Percentiles rank a stretch among this genome's conserved stretches.
These are phyloP conservation scores for Eilema griseolum DNA, from an alignment of 2,888 invertebrate genomes.

Conservation along the genomic window DNA sequence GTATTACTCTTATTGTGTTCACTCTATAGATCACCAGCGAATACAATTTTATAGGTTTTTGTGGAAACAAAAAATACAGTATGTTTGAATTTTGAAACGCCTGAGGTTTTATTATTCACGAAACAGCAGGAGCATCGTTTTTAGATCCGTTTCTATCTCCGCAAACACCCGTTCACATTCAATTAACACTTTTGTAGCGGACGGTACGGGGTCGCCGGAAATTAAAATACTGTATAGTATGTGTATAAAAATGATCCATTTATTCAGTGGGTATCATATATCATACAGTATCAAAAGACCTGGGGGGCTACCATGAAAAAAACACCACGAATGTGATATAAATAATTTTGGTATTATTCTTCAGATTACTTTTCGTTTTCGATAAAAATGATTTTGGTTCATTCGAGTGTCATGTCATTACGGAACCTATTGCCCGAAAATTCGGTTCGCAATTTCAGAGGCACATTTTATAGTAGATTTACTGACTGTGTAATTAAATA, in stretches of 20 bases:
- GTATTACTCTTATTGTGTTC: conserved; percentile 20
- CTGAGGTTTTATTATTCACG: conserved; percentile 49
- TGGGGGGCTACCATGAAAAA: not conserved
- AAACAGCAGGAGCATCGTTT: conserved; percentile 51
- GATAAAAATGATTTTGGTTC: too few relatives aligned
- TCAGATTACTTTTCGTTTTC: too few relatives aligned
- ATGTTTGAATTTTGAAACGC: conserved; percentile 47
- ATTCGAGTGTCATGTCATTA: too few relatives aligned
- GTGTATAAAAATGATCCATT: conserved; percentile 53
- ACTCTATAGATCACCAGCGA: conserved; percentile 35
- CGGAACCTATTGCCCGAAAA: too few relatives aligned
- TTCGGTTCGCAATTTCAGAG: too few relatives aligned
- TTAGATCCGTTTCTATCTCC: conserved; percentile 59
- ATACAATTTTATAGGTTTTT: conserved; percentile 40
- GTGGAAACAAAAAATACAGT: conserved; percentile 25
- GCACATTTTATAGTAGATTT: too few relatives aligned
- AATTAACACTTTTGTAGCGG: conserved; percentile 82
- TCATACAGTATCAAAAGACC: conserved; percentile 11
- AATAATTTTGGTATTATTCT: too few relatives aligned
- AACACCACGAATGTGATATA: too few relatives aligned
- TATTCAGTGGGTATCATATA: conserved; percentile 27
- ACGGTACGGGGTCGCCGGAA: conserved; percentile 77
- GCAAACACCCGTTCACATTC: conserved; percentile 68
- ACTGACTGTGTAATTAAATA: too few relatives aligned
- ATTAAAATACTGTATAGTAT: conserved; percentile 80